Evolutionary conservation across 92 coral and sea anemone species (phyloP), one percentile per base, ranked within the genome.

Genomic region (Heteractis magnifica): DNA sequence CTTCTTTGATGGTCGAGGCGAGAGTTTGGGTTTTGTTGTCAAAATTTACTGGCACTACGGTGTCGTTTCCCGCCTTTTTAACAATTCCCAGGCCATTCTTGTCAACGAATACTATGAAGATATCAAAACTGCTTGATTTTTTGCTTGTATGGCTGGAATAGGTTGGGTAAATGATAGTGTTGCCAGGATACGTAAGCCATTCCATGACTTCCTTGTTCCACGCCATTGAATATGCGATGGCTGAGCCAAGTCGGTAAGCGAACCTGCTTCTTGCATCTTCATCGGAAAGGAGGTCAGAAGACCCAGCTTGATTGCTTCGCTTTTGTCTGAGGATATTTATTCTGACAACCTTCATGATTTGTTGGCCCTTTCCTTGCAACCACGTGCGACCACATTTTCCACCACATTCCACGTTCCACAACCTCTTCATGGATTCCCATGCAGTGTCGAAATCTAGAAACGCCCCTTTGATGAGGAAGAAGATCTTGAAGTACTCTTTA

Each of bases 371-470:
- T 72, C 49, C 79, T 20, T 19, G 56, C 49, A 86, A 59, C 74
- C 89, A 86, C 14, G 60, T 81, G 1, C 51, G 49, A 13, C 20
- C 16, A 52, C 84, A 81, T 6, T 21, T 52, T 15, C 81, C 49
- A 59, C 92, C 89, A 74, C 95, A 92, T 52, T 87, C 85, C 49
- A 89, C 79, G 60, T 89, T 75, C 95, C 95, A 92, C 86, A 89
- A 55, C 10, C 97, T 91, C 81, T 89, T 84, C 18, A 93, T 18
- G 5, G 94, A 90, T 68, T 89, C 83, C 71, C 93, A 76, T 18
- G 90, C 85, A 10, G 94, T 89, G 56, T 91, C 94, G 52, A 83
- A 13, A 41, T 64, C 18, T 5, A 23, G 0, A 51, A 91, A 93
- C 23, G 94, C 85, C 11, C 81, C 79, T 53, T 85, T 93, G 77